Base-by-base conservation (phyloP, 1,140 invertebrate genomes). In the Habropoda laboriosa region DNA sequence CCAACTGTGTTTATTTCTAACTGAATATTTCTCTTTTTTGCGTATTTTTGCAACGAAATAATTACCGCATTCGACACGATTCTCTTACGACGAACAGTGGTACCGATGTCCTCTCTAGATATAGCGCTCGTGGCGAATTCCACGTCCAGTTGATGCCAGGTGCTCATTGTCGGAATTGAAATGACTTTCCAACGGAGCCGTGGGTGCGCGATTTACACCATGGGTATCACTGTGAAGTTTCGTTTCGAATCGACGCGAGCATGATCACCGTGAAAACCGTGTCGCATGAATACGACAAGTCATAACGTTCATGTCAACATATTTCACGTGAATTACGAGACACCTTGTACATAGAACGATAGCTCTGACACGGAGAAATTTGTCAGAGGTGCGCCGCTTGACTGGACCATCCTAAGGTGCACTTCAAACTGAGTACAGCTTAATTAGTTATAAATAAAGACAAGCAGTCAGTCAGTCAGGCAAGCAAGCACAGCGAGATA, bases 131-230 rank as follows among this genome's bases (percentile, higher is more conserved):
- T 92, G 3, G 94, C 94, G 66, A 94, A 93, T 85, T 95, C 95
- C 66, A 95, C 94, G 79, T 94, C 94, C 80, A 96, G 89, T 78
- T 94, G 94, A 49, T 94, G 94, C 95, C 95, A 95, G 57, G 94
- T 94, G 91, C 94, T 95, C 95, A 95, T 96, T 40, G n/a, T 86
- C 8, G 45, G 27, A 2, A 5, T 60, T 2, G 32, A 68, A 0
- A 13, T 70, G 2, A 38, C 38, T 58, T 38, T 32, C 60, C 7
- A n/a, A n/a, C 24, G 3, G n/a, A 60, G 57, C 3, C 32, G 42
- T n/a, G n/a, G n/a, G n/a, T n/a, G n/a, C n/a, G n/a, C n/a, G n/a
- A n/a, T n/a, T n/a, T n/a, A n/a, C n/a, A n/a, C n/a, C n/a, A n/a
- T n/a, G n/a, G n/a, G n/a, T n/a, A 30, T 61, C 49, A 38, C 10